These are phyloP conservation scores for Luidia sarsii DNA, from an alignment of 53 echinoderm and acorn worm species.

Conservation along the genomic window DNA sequence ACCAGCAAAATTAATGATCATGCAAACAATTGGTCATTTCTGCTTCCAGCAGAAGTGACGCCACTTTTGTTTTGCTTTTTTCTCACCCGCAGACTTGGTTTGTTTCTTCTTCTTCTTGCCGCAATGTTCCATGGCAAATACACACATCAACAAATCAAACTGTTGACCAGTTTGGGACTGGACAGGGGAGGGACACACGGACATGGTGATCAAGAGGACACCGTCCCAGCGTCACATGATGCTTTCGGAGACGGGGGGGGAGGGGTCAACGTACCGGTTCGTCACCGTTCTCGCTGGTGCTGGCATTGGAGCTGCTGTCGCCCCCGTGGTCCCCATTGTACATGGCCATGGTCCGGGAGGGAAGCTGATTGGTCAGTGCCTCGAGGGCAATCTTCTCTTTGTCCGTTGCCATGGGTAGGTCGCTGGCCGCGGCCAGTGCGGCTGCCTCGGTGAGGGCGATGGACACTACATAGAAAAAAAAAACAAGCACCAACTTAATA, in stretches of 20 bases:
- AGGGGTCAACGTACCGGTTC: conserved; percentile 72
- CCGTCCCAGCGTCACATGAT: no score
- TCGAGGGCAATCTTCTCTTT: conserved; percentile 97
- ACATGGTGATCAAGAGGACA: no score
- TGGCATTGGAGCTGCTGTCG: conserved; percentile 71
- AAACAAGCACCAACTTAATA: not conserved
- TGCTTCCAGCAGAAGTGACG: no score
- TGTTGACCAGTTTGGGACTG: no score
- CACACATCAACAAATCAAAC: no score
- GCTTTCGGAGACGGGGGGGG: not conserved
- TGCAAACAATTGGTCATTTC: no score
- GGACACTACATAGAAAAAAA: conserved; percentile 6
- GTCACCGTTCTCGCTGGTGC: conserved; percentile 77
- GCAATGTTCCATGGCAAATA: no score
- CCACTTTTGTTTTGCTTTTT: no score
- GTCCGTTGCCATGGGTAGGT: conserved; percentile 50
- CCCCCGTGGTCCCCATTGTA: conserved; percentile 62
- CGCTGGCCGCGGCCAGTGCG: conserved; percentile 35
- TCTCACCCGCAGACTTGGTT: no score
- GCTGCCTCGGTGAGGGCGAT: conserved; percentile 32
- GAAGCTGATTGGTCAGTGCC: conserved; percentile 88
- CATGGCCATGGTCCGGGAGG: conserved; percentile 40
- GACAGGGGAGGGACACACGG: no score
- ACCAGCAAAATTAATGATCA: no score
- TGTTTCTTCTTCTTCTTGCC: no score